Conservation (phyloP, 2,888 invertebrate species). For the Mamestra brassicae region DNA sequence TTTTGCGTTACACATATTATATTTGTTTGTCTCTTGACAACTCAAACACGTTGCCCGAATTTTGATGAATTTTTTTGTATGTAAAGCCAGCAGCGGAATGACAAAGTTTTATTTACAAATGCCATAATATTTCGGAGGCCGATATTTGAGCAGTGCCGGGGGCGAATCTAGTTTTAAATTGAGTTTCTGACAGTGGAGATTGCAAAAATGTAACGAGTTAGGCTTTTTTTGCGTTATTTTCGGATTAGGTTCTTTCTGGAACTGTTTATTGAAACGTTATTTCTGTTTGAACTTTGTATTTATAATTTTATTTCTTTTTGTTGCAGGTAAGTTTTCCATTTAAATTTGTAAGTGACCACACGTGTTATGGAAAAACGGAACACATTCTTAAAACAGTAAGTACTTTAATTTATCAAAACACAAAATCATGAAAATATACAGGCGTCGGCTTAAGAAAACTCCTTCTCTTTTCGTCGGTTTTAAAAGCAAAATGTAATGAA, state of each 20-base stretch:
- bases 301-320: slow-evolving; percentile 49
- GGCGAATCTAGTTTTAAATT: slow-evolving; percentile 27
- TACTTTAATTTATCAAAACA: not conserved
- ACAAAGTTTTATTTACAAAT: slow-evolving; percentile 51
- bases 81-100: slow-evolving; percentile 21
- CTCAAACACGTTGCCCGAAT: slow-evolving; percentile 40
- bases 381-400: slow-evolving; percentile 6
- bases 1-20: slow-evolving; percentile 15
- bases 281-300: slow-evolving; percentile 2
- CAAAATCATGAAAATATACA: not conserved
- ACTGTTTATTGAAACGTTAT: not conserved
- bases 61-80: slow-evolving; percentile 51
- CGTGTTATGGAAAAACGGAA: not conserved
- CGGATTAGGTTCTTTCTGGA: not conserved
- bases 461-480: not conserved
- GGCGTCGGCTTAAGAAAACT: not conserved
- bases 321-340: slow-evolving; percentile 59
- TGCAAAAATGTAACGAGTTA: not conserved
- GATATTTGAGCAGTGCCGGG: not conserved
- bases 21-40: slow-evolving; percentile 41
- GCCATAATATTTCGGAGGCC: slow-evolving; percentile 16
- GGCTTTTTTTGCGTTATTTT: not conserved
- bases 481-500: not conserved
- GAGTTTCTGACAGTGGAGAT: slow-evolving; percentile 16
- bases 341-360: not conserved